These are phyloP conservation scores for Myotis davidii DNA, from an alignment of 2,113 vertebrate species.

Conservation along the genomic window DNA sequence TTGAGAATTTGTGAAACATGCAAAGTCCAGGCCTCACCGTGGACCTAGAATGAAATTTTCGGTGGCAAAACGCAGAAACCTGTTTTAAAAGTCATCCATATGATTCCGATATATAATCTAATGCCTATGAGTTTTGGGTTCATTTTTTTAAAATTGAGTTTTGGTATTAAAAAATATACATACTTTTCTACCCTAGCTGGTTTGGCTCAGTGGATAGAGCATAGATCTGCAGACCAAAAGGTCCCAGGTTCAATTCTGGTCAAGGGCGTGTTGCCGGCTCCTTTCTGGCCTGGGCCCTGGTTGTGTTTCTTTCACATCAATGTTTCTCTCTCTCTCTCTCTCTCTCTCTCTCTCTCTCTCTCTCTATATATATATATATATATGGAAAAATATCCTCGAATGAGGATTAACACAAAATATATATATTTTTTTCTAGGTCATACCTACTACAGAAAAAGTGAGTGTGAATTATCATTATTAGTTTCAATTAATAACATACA, in stretches of 20 bases:
- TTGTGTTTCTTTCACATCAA: too few relatives aligned
- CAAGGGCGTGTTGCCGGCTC: too few relatives aligned
- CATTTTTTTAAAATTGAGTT: constrained; percentile 1
- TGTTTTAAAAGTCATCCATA: neutral
- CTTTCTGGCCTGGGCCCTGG: too few relatives aligned
- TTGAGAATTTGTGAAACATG: neutral
- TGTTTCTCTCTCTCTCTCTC: too few relatives aligned
- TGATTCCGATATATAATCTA: neutral
- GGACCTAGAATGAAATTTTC: neutral
- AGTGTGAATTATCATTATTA: neutral
- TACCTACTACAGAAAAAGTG: neutral
- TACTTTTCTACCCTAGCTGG: neutral
- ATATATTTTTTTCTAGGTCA: neutral
- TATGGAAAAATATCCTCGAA: too few relatives aligned
- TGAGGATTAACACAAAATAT: neutral
- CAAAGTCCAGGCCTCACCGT: neutral
- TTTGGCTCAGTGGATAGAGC: too few relatives aligned
- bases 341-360: too few relatives aligned
- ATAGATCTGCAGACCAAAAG: too few relatives aligned
- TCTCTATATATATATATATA: too few relatives aligned
- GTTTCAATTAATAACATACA: neutral
- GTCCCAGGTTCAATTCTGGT: too few relatives aligned
- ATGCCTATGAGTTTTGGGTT: neutral
- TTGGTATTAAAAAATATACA: neutral
- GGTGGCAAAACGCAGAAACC: neutral